These are phyloP conservation scores for Drosophila kikkawai DNA, from an alignment of 1,140 invertebrate species.

Conservation along the genomic window DNA sequence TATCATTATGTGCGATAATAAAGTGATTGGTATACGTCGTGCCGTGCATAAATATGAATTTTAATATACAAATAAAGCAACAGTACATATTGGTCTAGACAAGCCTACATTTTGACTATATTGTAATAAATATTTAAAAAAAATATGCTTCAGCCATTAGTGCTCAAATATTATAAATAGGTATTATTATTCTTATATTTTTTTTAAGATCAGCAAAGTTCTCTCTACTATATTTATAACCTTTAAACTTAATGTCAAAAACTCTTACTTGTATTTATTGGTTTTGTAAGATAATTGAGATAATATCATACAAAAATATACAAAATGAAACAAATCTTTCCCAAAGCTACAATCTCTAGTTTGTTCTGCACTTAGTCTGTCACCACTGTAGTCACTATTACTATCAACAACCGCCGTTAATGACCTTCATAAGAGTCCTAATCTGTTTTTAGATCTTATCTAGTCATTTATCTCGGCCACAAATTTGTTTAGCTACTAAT, in stretches of 20 bases:
- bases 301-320: neutral
- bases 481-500: conserved; percentile 32
- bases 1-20: conserved; percentile 17
- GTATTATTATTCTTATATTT: too few relatives aligned
- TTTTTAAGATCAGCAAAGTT: too few relatives aligned
- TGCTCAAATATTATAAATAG: too few relatives aligned
- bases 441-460: conserved; percentile 39
- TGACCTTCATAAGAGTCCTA: conserved; percentile 26
- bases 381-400: conserved; percentile 6
- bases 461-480: conserved; percentile 21
- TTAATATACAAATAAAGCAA: neutral
- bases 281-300: too few relatives aligned
- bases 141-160: neutral
- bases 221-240: too few relatives aligned
- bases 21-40: conserved; percentile 13
- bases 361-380: conserved; percentile 4
- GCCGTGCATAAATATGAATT: conserved; percentile 14
- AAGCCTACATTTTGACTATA: neutral
- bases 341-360: neutral
- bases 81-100: neutral
- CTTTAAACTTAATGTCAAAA: too few relatives aligned
- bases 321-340: neutral
- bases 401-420: conserved; percentile 7
- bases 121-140: neutral
- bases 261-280: too few relatives aligned